phyloP scores from a whole-genome alignment of 2,797 vertebrate species.

The Phataginus tricuspis region DNA sequence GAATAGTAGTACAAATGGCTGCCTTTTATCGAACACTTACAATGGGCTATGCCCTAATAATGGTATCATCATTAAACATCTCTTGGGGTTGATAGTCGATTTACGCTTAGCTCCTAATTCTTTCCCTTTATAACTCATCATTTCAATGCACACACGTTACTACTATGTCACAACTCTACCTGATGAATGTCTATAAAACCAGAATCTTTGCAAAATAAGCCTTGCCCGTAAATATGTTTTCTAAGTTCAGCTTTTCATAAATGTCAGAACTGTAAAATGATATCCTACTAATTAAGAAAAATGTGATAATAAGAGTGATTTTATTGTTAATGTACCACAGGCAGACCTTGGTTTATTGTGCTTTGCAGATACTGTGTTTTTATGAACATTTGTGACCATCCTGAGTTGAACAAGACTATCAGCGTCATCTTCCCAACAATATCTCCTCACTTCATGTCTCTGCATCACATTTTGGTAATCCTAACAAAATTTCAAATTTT shows the following conservation, averaged over 20 bases:
- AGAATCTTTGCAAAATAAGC: not conserved
- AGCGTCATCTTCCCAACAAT: too few species aligned
- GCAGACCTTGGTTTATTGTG: too few species aligned
- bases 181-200: not conserved
- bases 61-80: not conserved
- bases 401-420: too few species aligned
- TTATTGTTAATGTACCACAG: not conserved
- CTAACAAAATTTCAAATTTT: too few species aligned
- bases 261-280: not conserved
- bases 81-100: not conserved
- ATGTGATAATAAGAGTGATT: not conserved
- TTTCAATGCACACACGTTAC: not conserved
- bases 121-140: not conserved
- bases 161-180: not conserved
- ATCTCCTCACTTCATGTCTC: too few species aligned
- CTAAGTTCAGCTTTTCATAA: slow-evolving; percentile 11
- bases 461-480: too few species aligned
- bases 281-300: not conserved
- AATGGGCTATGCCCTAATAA: not conserved
- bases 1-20: not conserved
- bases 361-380: too few species aligned
- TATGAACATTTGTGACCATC: too few species aligned
- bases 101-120: not conserved
- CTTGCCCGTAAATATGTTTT: not conserved
- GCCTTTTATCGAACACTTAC: not conserved